Evolutionary conservation across 2,113 vertebrate species (phyloP), one percentile per base, ranked within the genome.

Genomic region (Nycticebus coucang): DNA sequence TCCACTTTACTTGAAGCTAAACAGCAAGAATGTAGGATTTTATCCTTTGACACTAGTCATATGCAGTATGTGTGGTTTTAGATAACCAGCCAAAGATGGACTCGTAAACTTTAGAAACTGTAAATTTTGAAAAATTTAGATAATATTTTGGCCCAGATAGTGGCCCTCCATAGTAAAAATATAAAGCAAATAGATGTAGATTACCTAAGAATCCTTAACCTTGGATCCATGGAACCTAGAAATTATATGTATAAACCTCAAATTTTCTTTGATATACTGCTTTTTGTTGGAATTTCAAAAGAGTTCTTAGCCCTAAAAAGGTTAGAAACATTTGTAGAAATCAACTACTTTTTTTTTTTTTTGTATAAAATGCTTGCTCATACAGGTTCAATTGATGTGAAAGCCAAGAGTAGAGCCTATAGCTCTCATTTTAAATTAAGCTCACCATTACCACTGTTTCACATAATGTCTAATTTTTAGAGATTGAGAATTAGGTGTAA

Each of bases 41-140:
- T 87, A 64, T 84, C 86, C 37, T 80, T 93, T 45, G 68, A 57
- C 24, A 45, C 21, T 86, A 50, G 37, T 82, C 45, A 35, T 75
- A 13, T 18, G 6, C 57, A 13, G 7, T 87, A n/a, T 28, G 62
- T 24, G 24, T 64, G 24, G 24, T 94, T 88, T 78, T 88, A 89
- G 26, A 81, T 41, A 91, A 35, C 72, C 55, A 71, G 21, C 4
- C 74, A 87, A 72, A 88, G 10, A 13, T 93, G 14, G 30, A 93
- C 41, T 79, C n/a, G 79, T 69, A 83, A 90, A 72, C n/a, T 95
- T 87, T 87, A 41, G 69, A 83, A 95, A 91, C 57, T 78, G n/a
- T 71, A 88, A 83, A 68, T 62, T 57, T 30, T 88, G 72, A 93
- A 90, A 97, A 85, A 71, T 19, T 7, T 72, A 69, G 22, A 45